Evolutionary conservation across 2,113 vertebrate species (phyloP).

Genomic region (Odontesthes bonariensis): DNA sequence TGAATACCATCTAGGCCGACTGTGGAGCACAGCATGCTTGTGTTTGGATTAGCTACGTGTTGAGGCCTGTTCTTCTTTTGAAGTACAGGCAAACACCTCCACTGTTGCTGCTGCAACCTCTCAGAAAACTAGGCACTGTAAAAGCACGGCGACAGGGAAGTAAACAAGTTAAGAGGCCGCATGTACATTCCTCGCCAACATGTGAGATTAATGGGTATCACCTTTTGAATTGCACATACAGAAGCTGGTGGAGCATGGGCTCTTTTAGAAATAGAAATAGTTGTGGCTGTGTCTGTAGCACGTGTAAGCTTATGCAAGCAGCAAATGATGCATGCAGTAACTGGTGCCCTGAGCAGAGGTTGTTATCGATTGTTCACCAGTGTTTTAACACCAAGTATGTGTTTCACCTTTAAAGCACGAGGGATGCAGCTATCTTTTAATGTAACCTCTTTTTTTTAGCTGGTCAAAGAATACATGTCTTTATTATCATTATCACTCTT

Average conservation of each 20-base stretch:
- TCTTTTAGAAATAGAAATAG: background rate
- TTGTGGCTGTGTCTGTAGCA: conserved; percentile 1
- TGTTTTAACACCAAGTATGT: conserved; percentile 22
- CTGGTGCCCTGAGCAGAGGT: background rate
- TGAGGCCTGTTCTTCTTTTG: conserved; percentile 56
- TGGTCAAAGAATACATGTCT: background rate
- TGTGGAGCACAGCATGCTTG: conserved; percentile 46
- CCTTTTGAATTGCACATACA: background rate
- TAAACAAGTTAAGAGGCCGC: background rate
- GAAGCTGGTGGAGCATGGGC: background rate
- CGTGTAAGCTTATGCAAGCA: conserved; percentile 3
- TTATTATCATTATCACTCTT: background rate
- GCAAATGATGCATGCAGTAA: conserved; percentile 3
- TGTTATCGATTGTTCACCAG: conserved; percentile 16
- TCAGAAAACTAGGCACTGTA: conserved; percentile 2
- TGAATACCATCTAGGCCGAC: conserved; percentile 51
- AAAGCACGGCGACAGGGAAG: background rate
- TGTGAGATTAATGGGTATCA: background rate
- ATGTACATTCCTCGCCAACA: background rate
- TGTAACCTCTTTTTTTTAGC: background rate
- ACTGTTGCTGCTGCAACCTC: conserved; percentile 29
- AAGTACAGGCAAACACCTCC: conserved; percentile 40
- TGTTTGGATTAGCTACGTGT: conserved; percentile 64
- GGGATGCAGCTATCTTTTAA: background rate
- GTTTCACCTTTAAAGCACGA: conserved; percentile 8